Evolutionary conservation across 2,113 vertebrate genomes (phyloP), one percentile per base, ranked within the genome.

Genomic region (Halichoerus grypus): DNA sequence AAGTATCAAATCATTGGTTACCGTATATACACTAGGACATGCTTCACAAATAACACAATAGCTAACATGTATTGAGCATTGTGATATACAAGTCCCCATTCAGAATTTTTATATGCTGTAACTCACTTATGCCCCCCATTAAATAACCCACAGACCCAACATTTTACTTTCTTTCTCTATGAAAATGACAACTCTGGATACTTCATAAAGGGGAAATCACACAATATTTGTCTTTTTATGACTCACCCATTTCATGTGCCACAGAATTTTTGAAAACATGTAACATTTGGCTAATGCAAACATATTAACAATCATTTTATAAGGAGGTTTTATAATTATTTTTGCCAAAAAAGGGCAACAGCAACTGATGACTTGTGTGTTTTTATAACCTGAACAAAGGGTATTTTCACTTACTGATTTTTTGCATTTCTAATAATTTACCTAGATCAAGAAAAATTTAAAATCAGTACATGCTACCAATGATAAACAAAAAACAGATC

Each of bases 391-490:
- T 22, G 55, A 96, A 42, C 69, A 28, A 2, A 82, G 72, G 82
- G 91, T 83, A 87, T 76, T 95, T 93, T 96, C 89, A 88, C 7
- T 51, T 94, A 53, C 7, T 93, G 14, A 7, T 4, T 36, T 95
- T 89, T 97, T n/a, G 14, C 3, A 72, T 77, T 72, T 95, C 28
- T 91, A 82, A 79, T 72, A 59, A 86, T 67, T 96, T 91, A 80
- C 12, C 46, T n/a, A 85, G 22, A 92, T 12, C 12, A 95, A 93
- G 39, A 96, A 81, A 93, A 81, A 16, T 53, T 76, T 96, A 63
- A 96, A 91, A 81, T 57, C 57, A 94, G 55, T 13, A 55, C 2
- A 28, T 39, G 3, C 26, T 93, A 55, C 83, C 63, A 88, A 72
- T 63, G 33, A 83, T 33, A 94, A 61, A 11, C 42, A 91, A 97